Evolutionary conservation across 2,888 invertebrate species (phyloP).

Genomic region (Ophion slaviceki): DNA sequence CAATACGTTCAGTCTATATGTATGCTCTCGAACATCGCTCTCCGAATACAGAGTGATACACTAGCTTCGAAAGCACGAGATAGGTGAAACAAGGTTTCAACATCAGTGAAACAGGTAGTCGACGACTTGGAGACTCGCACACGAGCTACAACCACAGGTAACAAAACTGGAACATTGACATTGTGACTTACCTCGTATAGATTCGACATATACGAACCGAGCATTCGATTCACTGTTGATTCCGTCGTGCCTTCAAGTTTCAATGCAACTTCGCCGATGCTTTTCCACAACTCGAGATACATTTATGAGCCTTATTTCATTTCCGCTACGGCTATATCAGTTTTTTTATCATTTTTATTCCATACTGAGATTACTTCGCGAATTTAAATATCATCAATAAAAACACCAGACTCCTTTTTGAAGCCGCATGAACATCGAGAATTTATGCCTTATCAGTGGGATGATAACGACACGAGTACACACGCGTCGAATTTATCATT

Average conservation of each 20-base stretch:
- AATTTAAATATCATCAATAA: too few relatives aligned
- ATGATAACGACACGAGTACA: too few relatives aligned
- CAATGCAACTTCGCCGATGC: constrained; percentile 10
- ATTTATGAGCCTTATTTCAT: too few relatives aligned
- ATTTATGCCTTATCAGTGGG: too few relatives aligned
- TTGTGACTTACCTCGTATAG: constrained; percentile 29
- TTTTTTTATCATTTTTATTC: too few relatives aligned
- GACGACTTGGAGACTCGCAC: neutral
- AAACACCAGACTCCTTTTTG: too few relatives aligned
- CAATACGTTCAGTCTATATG: constrained; percentile 45
- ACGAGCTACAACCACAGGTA: neutral
- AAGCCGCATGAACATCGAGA: too few relatives aligned
- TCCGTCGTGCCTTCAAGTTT: neutral
- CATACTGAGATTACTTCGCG: too few relatives aligned
- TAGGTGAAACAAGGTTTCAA: constrained; percentile 40
- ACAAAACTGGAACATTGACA: constrained; percentile 51
- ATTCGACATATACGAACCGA: constrained; percentile 16
- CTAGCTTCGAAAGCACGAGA: constrained; percentile 21
- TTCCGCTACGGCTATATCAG: too few relatives aligned
- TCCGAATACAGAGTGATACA: neutral
- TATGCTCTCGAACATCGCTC: constrained; percentile 1
- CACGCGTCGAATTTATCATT: too few relatives aligned
- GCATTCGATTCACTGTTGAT: constrained; percentile 8
- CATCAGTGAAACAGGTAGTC: constrained; percentile 19
- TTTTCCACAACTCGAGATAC: too few relatives aligned